Conservation (phyloP, 2,113 vertebrate genomes). For the Alexandromys fortis region DNA sequence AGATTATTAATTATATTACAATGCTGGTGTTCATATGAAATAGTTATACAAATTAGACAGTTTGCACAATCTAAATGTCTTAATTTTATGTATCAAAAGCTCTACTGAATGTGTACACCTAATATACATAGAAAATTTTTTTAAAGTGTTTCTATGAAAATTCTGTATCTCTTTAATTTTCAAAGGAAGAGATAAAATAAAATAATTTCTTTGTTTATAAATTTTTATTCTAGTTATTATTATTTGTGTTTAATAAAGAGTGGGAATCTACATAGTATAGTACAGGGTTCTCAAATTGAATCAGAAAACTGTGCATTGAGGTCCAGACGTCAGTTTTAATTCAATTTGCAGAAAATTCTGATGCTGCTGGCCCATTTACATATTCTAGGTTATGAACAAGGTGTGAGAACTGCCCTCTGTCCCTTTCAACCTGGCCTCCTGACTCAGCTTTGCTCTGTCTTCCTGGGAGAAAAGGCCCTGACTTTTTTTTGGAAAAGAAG, state of each 20-base stretch:
- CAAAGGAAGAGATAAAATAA: not conserved
- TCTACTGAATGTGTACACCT: not conserved
- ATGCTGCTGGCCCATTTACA: not conserved
- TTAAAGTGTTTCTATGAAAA: constrained; percentile 37
- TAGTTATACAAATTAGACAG: not conserved
- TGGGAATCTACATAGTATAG: not conserved
- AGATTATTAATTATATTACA: not conserved
- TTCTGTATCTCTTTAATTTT: not conserved
- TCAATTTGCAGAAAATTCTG: not conserved
- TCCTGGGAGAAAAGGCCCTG: not conserved
- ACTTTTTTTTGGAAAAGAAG: not conserved
- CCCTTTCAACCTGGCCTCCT: not conserved
- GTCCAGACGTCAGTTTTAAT: not conserved
- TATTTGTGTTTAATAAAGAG: constrained; percentile 26
- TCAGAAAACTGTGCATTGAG: not conserved
- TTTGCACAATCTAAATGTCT: not conserved
- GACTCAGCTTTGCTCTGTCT: not conserved
- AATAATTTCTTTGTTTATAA: not conserved
- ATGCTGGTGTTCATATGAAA: not conserved
- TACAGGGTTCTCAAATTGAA: not conserved
- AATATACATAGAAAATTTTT: not conserved
- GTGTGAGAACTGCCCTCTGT: not conserved
- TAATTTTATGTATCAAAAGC: constrained; percentile 17
- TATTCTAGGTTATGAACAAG: not conserved
- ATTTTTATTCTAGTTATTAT: not conserved